Base-by-base conservation (phyloP, 1,140 invertebrate species). In the Xylocopa sonorina region DNA sequence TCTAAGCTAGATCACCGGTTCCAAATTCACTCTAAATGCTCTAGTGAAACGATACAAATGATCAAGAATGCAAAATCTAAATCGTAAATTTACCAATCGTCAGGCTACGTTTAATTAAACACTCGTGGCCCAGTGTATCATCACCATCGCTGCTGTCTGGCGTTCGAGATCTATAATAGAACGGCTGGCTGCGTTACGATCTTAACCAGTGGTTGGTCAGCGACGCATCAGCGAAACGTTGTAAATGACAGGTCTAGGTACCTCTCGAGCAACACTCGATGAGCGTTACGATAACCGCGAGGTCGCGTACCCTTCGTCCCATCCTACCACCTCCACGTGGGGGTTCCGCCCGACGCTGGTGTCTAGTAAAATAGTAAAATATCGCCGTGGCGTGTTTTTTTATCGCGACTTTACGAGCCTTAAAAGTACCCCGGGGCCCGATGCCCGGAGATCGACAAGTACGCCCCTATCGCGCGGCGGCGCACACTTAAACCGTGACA, bases 321-420 rank as follows among this genome's bases (percentile, higher is more conserved):
- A 48, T 2, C 48, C 50, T 21, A 55, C 48, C 24, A 57, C 71
- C 73, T 72, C 76, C 69, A 83, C 84, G 85, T 83, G 85, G 74
- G 80, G 81, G 68, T 86, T 87, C 81, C 63, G 27, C 0, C 53
- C 72, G 81, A 71, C 63, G 74, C 73, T 57, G 46, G 38, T 57
- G 78, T 87, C 55, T 81, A 83, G 84, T 86, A 87, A 87, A 86
- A 87, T 83, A 87, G 85, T 86, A 81, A 83, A 87, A 86, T 83
- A 86, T 85, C 81, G 55, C 81, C 74, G 51, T 29, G 41, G 21
- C 46, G 63, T n/a, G 66, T 80, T 50, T 85, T 50, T 85, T 86
- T 83, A 83, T 83, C 80, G 77, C 41, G 73, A 38, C 71, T 87
- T 87, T 87, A 86, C 57, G 85, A 83, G 63, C 51, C 72, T 83